A percentile compares a stretch with the other conserved stretches of the same genome.
Conservation (phyloP, 2,888 invertebrate genomes). For the Blastobasis adustella region DNA sequence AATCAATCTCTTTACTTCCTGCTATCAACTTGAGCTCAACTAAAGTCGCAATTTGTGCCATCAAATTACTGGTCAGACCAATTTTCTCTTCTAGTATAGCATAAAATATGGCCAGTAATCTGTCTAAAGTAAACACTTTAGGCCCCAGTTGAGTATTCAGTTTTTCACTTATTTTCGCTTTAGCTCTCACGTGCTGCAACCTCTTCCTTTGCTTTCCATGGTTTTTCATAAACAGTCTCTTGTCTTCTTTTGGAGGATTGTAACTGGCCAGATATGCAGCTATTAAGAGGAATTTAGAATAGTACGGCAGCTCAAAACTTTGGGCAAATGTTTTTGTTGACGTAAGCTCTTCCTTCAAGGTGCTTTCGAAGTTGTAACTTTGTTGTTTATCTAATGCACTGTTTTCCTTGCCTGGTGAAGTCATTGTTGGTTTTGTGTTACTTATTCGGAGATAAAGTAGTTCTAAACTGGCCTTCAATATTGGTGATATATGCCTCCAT, state of each 20-base stretch:
- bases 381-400: conserved; percentile 18
- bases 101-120: conserved; percentile 91
- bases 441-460: conserved; percentile 84
- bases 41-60: conserved; percentile 90
- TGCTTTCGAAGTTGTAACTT: conserved; percentile 45
- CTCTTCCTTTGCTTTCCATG: conserved; percentile 83
- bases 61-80: conserved; percentile 88
- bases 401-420: conserved; percentile 54
- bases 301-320: conserved; percentile 88
- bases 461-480: conserved; percentile 83
- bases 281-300: conserved; percentile 91
- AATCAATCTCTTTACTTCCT: conserved; percentile 81
- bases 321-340: conserved; percentile 75
- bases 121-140: conserved; percentile 86
- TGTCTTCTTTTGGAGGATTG: conserved; percentile 92
- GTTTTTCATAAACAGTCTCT: conserved; percentile 87
- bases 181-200: conserved; percentile 74
- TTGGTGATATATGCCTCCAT: conserved; percentile 87
- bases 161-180: conserved; percentile 71
- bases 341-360: conserved; percentile 55
- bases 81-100: conserved; percentile 90
- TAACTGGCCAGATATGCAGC: conserved; percentile 95
- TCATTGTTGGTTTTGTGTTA: conserved; percentile 28
- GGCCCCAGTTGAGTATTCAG: conserved; percentile 86
- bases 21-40: conserved; percentile 88